Base-by-base conservation (phyloP, 1,140 invertebrate genomes). In the Drosophila nikananu region DNA sequence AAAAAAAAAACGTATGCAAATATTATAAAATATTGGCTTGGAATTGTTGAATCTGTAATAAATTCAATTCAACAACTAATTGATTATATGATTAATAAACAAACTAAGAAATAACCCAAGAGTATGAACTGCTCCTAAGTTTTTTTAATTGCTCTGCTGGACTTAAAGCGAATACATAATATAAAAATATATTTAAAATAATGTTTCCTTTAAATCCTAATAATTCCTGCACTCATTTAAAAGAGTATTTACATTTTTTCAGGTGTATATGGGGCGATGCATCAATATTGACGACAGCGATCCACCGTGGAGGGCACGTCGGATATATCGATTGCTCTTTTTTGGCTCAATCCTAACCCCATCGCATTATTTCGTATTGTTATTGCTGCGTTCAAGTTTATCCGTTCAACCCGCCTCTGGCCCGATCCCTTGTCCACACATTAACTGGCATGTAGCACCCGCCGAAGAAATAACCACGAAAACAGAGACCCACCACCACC, bases 361-460 rank as follows among this genome's bases (percentile, higher is more conserved):
- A 55, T 59, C 70, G 37, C 42, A 74, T 37, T 68, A 58, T 82
- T 70, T 78, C 42, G n/a, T 44, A 55, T 65, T 66, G 68, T 75
- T 74, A 60, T 75, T 61, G 62, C 44, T 75, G 73, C 61, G 67
- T 73, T 81, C 49, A 49, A 68, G 81, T 73, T 74, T 84, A 71
- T 75, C 55, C 66, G 21, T 55, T 49, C 60, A 27, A 61, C 55
- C 51, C 48, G 37, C 61, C 19, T 51, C 46, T 27, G 41, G 25
- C n/a, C 48, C 51, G 60, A 55, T 49, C 59, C 49, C 58, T 58
- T 41, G 57, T 55, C 39, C 49, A 61, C 48, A 78, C 76, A 61
- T 78, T 70, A 67, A 48, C 61, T 86, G 46, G 42, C 62, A 54
- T 68, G 51, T 80, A 65, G 64, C 54, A 62, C 57, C 60, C 64